Base-by-base conservation (phyloP, 2,888 invertebrate species). In the Parasteatoda lunata region DNA sequence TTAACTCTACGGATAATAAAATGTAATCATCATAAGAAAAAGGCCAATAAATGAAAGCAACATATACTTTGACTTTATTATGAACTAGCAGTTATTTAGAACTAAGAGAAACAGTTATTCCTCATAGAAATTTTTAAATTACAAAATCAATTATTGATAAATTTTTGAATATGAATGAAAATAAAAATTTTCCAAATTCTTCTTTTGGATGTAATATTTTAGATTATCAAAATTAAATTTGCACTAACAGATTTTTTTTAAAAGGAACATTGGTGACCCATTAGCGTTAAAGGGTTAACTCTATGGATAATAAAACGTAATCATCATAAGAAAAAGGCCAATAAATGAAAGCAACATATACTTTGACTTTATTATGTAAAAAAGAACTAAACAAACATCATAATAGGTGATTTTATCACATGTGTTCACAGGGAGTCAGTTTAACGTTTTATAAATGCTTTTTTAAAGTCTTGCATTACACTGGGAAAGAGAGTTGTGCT, bases 61-160 rank as follows among this genome's bases (percentile, higher is more conserved):
- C 84, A 84, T 84, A 84, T 84, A 84, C 84, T 84, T 84, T 84
- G 84, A 84, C 77, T 84, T 84, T 84, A 84, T 84, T 84, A 78
- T 78, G 84, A 30, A 30, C 30, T 30, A 30, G 30, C 30, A 30
- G 30, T 30, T 30, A 30, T 30, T 30, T 30, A 30, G 30, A 30
- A 30, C 30, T 30, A 30, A 30, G 30, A 30, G 30, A 30, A 30
- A 30, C 30, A 30, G 30, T 30, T 30, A 30, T 30, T 30, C 30
- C 30, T 30, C 30, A 30, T 30, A 1, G 30, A 30, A 30, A 30
- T 30, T 30, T 30, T 30, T 30, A 30, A 30, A 30, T 30, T 30
- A 30, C 30, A 30, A 30, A 30, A 30, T 30, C 0, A 30, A 30
- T 30, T 30, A n/a, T 30, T 30, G 2, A 30, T 30, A 30, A 30